Base-by-base conservation (phyloP, 1,140 invertebrate species). In the Rhyzopertha dominica region DNA sequence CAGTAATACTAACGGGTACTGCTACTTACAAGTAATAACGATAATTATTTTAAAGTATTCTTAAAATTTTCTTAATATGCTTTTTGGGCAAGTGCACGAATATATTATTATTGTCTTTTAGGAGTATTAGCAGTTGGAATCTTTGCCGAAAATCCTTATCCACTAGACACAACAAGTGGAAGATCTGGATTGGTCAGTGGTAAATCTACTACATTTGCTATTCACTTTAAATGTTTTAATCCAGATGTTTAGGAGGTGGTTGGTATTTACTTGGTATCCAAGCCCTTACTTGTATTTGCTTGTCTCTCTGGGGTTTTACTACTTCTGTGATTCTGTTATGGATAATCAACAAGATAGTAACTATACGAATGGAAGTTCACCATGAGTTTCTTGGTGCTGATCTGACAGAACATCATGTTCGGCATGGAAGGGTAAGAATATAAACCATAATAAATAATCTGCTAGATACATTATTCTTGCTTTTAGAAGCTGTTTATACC, bases 371-470 rank as follows among this genome's bases (percentile, higher is more conserved):
- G 86, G 76, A 81, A 34, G 76, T 81, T 1, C 79, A 87, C 44
- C 86, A 90, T 38, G 90, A 95, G 64, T 69, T 93, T 13, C 62
- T 93, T 1, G 90, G 90, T 2, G 90, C 90, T 9, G 90, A 94
- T 74, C 72, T 92, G 10, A 82, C 84, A 1, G 90, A 94, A 62
- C 91, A 94, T 68, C 77, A 78, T 32, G 82, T 94, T 38, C 68
- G 70, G 51, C 77, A 81, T 59, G 69, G 74, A 19, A 67, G 76
- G 60, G 78, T 79, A 48, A 49, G 44, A 48, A 34, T n/a, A 14
- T 1, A 12, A 5, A 14, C 29, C 2, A 12, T 5, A 31, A 5
- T 31, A 31, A 7, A 9, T 12, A 7, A 1, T 7, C 12, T 13
- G n/a, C 12, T 13, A 12, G 19, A 17, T 32, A 1, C 14, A 32